Conservation (phyloP, 2,888 invertebrate genomes). For the Agrotis segetum region DNA sequence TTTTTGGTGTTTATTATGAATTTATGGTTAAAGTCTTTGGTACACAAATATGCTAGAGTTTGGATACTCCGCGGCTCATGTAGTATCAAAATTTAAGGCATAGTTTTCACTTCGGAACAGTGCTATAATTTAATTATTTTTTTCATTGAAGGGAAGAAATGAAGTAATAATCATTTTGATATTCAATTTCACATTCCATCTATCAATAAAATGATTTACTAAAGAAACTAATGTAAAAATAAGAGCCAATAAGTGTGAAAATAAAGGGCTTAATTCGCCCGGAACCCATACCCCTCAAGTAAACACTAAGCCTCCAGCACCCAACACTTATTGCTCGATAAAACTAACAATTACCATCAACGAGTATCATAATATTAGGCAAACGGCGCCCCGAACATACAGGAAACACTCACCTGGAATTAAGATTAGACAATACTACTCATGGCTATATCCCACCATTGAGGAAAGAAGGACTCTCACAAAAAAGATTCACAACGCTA, state of each 20-base stretch:
- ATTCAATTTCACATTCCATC: not conserved
- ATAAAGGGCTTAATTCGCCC: not conserved
- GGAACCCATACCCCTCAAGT: not conserved
- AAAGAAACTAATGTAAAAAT: too few relatives aligned
- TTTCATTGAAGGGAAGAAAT: too few relatives aligned
- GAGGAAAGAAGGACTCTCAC: too few relatives aligned
- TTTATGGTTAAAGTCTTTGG: too few relatives aligned
- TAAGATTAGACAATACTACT: constrained; percentile 8
- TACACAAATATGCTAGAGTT: too few relatives aligned
- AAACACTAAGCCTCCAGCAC: constrained; percentile 12
- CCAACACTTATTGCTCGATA: constrained; percentile 15
- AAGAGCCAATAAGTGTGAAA: not conserved
- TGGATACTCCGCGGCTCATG: too few relatives aligned
- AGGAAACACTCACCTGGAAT: not conserved
- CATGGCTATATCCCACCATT: not conserved
- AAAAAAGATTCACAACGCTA: too few relatives aligned
- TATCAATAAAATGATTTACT: too few relatives aligned
- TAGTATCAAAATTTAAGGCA: too few relatives aligned
- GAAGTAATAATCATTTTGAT: not conserved
- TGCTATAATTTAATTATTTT: too few relatives aligned
- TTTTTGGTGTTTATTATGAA: too few relatives aligned
- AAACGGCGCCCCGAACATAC: not conserved
- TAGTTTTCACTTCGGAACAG: too few relatives aligned
- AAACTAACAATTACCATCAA: constrained; percentile 23
- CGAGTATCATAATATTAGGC: constrained; percentile 13